A percentile compares a stretch with the other conserved stretches of the same genome.
These are phyloP conservation scores for Subacronicta megacephala DNA, from an alignment of 2,888 invertebrate genomes.

Conservation along the genomic window DNA sequence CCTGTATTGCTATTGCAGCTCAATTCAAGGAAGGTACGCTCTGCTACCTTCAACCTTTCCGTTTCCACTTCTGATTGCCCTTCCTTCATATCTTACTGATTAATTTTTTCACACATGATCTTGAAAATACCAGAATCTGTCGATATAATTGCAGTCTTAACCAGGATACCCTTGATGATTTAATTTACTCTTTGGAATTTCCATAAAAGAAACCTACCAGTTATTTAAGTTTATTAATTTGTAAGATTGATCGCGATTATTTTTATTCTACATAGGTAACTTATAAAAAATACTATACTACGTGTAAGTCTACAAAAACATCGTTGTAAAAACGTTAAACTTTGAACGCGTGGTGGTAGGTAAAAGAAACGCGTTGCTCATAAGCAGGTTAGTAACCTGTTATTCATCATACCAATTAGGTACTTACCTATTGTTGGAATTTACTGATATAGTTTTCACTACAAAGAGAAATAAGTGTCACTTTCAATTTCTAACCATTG, in stretches of 20 bases:
- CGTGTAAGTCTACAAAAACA: neutral
- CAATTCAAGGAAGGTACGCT: constrained; percentile 42
- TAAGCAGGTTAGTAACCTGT: constrained; percentile 1
- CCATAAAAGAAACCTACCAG: too few species aligned
- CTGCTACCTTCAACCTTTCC: constrained; percentile 45
- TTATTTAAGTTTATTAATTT: too few species aligned
- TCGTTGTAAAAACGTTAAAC: neutral
- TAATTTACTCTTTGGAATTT: too few species aligned
- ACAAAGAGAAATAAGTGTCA: neutral
- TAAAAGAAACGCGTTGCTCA: neutral
- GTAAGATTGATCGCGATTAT: too few species aligned
- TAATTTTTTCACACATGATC: neutral
- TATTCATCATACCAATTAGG: neutral
- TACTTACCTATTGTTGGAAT: neutral
- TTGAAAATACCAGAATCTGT: neutral
- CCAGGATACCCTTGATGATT: too few species aligned
- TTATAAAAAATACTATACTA: too few species aligned
- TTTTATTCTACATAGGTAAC: too few species aligned
- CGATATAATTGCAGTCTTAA: neutral
- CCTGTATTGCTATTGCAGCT: constrained; percentile 43
- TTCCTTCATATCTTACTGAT: constrained; percentile 24
- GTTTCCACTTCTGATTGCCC: constrained; percentile 28
- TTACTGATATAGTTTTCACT: neutral
- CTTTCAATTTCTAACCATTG: neutral
- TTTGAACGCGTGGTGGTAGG: neutral